phyloP scores from a whole-genome alignment of 2,888 invertebrate genomes.

The Papilio protenor region DNA sequence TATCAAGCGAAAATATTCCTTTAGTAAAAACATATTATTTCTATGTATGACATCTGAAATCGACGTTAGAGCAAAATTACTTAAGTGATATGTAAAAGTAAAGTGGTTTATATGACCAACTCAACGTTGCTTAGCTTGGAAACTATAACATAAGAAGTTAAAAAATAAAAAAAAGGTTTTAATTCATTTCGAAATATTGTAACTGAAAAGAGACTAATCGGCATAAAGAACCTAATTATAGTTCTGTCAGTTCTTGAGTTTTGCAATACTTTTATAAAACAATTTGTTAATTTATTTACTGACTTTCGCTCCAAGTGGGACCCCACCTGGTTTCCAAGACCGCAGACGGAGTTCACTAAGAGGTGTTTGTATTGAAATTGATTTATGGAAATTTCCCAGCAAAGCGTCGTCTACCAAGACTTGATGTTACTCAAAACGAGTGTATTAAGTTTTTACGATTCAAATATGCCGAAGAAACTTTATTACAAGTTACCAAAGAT shows the following conservation, averaged over 20 bases:
- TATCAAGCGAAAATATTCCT: conserved; percentile 7
- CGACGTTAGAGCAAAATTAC: too few relatives aligned
- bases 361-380: conserved; percentile 84
- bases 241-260: too few relatives aligned
- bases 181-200: too few relatives aligned
- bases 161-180: too few relatives aligned
- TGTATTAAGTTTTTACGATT: conserved; percentile 58
- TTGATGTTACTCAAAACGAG: conserved; percentile 67
- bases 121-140: too few relatives aligned
- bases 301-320: conserved; percentile 48
- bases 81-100: too few relatives aligned
- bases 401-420: conserved; percentile 67
- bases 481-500: conserved; percentile 26
- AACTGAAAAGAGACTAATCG: too few relatives aligned
- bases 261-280: neutral
- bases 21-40: too few relatives aligned
- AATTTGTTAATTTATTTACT: neutral
- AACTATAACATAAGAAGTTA: too few relatives aligned
- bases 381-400: conserved; percentile 80
- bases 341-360: conserved; percentile 80
- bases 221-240: too few relatives aligned
- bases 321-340: conserved; percentile 57
- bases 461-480: conserved; percentile 36
- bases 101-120: too few relatives aligned
- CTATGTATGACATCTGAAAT: too few relatives aligned